Evolutionary conservation across 2,797 vertebrate genomes (phyloP), one percentile per base, ranked within the genome.

Genomic region (Manis pentadactyla): DNA sequence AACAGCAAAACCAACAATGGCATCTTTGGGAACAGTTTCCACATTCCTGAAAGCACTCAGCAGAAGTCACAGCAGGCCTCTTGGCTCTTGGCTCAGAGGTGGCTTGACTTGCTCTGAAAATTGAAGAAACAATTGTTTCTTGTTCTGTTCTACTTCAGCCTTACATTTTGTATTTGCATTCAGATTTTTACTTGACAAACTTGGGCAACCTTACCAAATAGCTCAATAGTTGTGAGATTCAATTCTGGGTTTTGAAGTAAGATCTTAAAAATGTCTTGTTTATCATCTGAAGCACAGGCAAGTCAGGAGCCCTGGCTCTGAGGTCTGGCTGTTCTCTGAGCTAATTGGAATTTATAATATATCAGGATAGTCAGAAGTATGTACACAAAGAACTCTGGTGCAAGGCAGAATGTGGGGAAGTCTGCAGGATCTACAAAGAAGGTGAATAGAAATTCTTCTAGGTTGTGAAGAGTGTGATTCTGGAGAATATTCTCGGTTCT

Each of bases 351-450:
- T 39, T n/a, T 42, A 25, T 11, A 34, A 5, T 1, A 0, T 23
- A 0, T 89, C 15, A 21, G 25, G 3, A 3, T 51, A 81, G n/a
- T 79, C 74, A 63, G n/a, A 18, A 0, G 4, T 2, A 42, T 7
- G 5, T 3, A 7, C 11, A 2, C 0, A 0, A 37, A 59, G 37
- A 37, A 11, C 18, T 51, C 23, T 59, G 59, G 37, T 31, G 18
- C 51, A 31, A 31, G 31, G 31, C 29, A 46, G 87, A 34, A 18
- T 1, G 2, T 53, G 78, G 49, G 14, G 23, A 77, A 12, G 19
- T 61, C 61, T 13, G 0, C 31, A 46, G 5, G 10, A 53, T 5
- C 5, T 39, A 7, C 37, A 42, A 27, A 31, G 42, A 90, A 49
- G 27, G 6, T 27, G 11, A 46, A 4, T 12, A 10, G 25, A 5